Conservation (phyloP, 2,113 vertebrate species). For the Tetrao urogallus region DNA sequence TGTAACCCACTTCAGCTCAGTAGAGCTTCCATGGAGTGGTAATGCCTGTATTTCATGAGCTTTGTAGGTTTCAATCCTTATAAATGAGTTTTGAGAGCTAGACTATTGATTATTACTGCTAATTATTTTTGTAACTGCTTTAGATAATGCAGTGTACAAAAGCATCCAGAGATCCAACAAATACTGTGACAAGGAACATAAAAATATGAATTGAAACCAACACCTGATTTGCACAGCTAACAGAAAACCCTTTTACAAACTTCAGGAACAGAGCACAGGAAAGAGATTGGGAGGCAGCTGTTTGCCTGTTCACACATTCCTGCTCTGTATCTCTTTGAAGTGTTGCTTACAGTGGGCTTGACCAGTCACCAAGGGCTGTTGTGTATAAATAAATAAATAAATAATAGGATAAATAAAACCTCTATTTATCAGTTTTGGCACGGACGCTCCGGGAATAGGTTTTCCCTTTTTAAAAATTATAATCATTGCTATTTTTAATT, state of each 20-base stretch:
- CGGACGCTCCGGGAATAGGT: background rate
- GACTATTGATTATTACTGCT: too few species aligned
- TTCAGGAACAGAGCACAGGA: background rate
- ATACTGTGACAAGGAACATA: background rate
- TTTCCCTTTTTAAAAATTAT: background rate
- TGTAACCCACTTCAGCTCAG: background rate
- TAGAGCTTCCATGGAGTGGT: background rate
- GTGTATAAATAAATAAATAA: too few species aligned
- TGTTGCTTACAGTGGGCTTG: background rate
- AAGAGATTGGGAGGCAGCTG: background rate
- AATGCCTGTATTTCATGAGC: background rate
- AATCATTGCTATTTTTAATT: background rate
- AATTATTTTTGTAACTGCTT: background rate
- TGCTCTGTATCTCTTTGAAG: rapidly evolving
- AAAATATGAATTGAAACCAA: background rate
- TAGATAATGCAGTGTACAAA: background rate
- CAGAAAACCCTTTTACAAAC: slow-evolving; percentile 11
- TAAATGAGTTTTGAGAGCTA: background rate
- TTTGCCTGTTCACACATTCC: background rate
- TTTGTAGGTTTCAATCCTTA: background rate
- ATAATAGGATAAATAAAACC: background rate
- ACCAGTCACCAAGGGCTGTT: background rate
- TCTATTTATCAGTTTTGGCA: background rate
- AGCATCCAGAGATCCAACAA: background rate
- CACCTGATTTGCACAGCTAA: background rate